Conservation (phyloP, 1,140 invertebrate species). For the Aphidius gifuensis region DNA sequence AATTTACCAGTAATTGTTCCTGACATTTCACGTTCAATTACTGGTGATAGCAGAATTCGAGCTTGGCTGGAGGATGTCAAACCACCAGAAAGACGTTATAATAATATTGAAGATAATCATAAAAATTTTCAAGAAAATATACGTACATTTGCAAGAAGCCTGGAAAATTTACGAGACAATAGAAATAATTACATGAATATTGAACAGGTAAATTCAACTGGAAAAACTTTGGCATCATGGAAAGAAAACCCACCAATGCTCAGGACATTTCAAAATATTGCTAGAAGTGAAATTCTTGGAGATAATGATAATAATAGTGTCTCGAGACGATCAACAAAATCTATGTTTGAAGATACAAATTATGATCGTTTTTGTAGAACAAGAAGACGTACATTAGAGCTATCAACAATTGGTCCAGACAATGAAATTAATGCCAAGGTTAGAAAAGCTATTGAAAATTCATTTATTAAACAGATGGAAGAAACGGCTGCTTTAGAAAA, state of each 20-base stretch:
- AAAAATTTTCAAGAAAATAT: slow-evolving; percentile 38
- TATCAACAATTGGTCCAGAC: slow-evolving; percentile 4
- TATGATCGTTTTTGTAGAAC: slow-evolving; percentile 30
- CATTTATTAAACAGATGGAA: slow-evolving; percentile 51
- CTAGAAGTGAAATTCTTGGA: slow-evolving; percentile 44
- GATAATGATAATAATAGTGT: slow-evolving; percentile 41
- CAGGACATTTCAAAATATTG: slow-evolving; percentile 39
- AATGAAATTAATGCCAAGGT: slow-evolving; percentile 41
- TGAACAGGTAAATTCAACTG: slow-evolving; percentile 13
- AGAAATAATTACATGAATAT: slow-evolving; percentile 32
- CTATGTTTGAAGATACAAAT: slow-evolving; percentile 44
- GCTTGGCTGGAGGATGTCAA: slow-evolving; percentile 76
- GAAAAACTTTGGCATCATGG: slow-evolving; percentile 32
- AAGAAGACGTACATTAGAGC: slow-evolving; percentile 22
- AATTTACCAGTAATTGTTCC: slow-evolving; percentile 30
- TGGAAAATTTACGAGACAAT: slow-evolving; percentile 42
- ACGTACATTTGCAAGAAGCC: slow-evolving; percentile 34
- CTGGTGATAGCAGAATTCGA: slow-evolving; percentile 68
- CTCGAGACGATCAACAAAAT: slow-evolving; percentile 41
- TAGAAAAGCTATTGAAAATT: slow-evolving; percentile 48
- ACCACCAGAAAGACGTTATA: slow-evolving; percentile 45
- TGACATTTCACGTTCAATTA: slow-evolving; percentile 30
- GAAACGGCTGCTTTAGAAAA: slow-evolving; percentile 32
- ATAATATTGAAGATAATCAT: slow-evolving; percentile 31
- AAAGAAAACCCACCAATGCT: slow-evolving; percentile 38